phyloP scores from a whole-genome alignment of 2,888 invertebrate species.

The Drymonia ruficornis region DNA sequence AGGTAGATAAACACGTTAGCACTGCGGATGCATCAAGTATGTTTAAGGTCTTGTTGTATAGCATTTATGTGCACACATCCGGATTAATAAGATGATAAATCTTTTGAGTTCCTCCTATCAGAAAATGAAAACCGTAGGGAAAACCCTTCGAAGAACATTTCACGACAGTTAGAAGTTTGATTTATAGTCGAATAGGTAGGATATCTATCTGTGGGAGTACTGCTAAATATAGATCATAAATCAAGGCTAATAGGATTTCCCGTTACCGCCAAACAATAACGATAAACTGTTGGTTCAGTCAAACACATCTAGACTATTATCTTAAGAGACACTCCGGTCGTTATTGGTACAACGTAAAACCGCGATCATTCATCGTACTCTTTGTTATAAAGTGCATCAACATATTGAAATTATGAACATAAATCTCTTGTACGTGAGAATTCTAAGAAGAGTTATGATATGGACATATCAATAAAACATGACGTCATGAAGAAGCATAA shows the following conservation, averaged over 20 bases:
- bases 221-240: conserved; percentile 21
- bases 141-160: not conserved
- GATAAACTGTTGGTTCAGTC: conserved; percentile 6
- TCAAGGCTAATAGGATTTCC: conserved; percentile 30
- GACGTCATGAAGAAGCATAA: conserved; percentile 22
- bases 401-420: not conserved
- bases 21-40: conserved; percentile 4
- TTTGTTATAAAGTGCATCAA: not conserved
- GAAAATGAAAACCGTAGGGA: not conserved
- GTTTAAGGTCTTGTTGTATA: conserved; percentile 1
- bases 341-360: conserved; percentile 11
- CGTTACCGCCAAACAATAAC: conserved; percentile 14
- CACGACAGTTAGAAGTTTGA: not conserved
- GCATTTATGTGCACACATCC: not conserved
- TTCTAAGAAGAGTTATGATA: not conserved
- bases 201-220: not conserved
- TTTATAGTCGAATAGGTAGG: not conserved
- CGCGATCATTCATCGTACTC: conserved; percentile 5
- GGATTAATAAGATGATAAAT: not conserved
- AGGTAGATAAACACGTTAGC: not conserved
- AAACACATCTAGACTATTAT: conserved; percentile 16
- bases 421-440: not conserved
- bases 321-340: conserved; percentile 6
- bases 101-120: not conserved
- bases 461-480: conserved; percentile 24